Evolutionary conservation across 2,888 invertebrate genomes (phyloP).

Genomic region (Galerucella pusilla): DNA sequence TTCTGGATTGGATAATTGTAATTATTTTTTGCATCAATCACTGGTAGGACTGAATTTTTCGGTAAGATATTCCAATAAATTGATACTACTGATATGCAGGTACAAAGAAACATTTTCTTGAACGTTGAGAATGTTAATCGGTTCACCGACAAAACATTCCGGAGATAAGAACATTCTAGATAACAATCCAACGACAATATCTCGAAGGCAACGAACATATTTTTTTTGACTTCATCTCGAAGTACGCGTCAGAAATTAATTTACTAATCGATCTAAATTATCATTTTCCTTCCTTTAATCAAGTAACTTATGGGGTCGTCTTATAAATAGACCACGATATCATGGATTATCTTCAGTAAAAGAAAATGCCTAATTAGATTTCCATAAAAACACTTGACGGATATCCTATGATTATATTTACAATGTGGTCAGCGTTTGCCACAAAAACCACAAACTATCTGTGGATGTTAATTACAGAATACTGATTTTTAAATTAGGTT

Average conservation of each 20-base stretch:
- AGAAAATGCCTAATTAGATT: conserved; percentile 33
- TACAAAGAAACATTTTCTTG: conserved; percentile 2
- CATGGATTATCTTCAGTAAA: conserved; percentile 27
- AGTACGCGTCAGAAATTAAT: conserved; percentile 9
- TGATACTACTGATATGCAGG: not conserved
- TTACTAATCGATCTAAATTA: conserved; percentile 21
- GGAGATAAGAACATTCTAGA: not conserved
- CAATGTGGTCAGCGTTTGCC: conserved; percentile 30
- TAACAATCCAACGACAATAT: not conserved
- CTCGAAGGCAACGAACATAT: conserved; percentile 5
- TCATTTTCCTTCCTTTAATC: conserved; percentile 27
- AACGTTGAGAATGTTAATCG: not conserved
- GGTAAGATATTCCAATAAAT: not conserved
- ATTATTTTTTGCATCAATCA: too few relatives aligned
- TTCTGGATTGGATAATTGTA: too few relatives aligned
- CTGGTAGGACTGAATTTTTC: too few relatives aligned
- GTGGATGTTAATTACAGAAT: conserved; percentile 27
- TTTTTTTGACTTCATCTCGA: not conserved
- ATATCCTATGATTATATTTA: conserved; percentile 40
- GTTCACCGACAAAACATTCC: not conserved
- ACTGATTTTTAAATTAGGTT: conserved; percentile 13
- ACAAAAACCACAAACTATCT: conserved; percentile 38
- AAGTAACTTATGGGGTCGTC: conserved; percentile 24
- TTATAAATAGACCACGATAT: conserved; percentile 32
- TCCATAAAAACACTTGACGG: conserved; percentile 29